Evolutionary conservation across 2,113 vertebrate species (phyloP).

Genomic region (Halcyon malimbica): DNA sequence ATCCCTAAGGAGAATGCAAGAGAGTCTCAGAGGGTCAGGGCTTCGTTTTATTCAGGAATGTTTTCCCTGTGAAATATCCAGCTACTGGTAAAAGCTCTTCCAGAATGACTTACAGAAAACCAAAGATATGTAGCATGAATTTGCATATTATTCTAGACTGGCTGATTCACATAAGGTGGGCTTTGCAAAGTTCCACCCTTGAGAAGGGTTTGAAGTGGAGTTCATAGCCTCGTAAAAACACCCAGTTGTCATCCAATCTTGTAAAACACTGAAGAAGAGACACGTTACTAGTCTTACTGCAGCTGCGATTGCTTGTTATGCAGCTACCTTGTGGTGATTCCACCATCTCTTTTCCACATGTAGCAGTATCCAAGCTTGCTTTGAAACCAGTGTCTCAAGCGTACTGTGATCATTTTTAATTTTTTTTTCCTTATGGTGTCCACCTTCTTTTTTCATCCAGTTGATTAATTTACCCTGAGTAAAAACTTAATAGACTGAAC

Average conservation of each 20-base stretch:
- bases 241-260: neutral
- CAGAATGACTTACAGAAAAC: neutral
- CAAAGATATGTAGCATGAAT: neutral
- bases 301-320: neutral
- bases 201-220: neutral
- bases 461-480: neutral
- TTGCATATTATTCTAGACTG: neutral
- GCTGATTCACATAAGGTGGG: neutral
- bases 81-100: neutral
- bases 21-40: too few species aligned
- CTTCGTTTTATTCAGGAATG: too few species aligned
- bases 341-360: rapidly evolving
- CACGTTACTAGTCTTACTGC: neutral
- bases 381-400: neutral
- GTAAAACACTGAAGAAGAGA: neutral
- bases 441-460: neutral
- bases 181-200: neutral
- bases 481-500: neutral
- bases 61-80: neutral
- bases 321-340: neutral
- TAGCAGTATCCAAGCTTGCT: neutral
- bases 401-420: neutral
- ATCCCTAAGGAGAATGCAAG: neutral
- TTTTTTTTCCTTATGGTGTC: neutral
- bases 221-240: neutral